Conservation (phyloP, 2,888 invertebrate genomes). For the Pimpla rufipes region DNA sequence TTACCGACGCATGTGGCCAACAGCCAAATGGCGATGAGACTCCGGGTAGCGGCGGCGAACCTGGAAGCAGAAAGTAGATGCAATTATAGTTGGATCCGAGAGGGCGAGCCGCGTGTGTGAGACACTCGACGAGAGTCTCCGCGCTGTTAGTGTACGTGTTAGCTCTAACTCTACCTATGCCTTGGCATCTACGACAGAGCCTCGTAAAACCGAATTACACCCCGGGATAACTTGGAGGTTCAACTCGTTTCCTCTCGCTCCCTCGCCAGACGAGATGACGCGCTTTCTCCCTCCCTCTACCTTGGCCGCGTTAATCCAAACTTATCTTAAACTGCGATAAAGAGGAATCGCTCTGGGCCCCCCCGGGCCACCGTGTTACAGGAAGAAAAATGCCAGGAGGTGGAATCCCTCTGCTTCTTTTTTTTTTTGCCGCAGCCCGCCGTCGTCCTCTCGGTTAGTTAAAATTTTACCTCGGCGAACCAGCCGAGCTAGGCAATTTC, state of each 20-base stretch:
- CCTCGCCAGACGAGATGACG: neutral
- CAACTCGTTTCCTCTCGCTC: constrained; percentile 36
- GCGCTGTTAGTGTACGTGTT: constrained; percentile 26
- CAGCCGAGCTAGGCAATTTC: constrained; percentile 20
- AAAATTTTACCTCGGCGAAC: constrained; percentile 22
- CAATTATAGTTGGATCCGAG: constrained; percentile 67
- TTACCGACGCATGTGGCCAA: constrained; percentile 78
- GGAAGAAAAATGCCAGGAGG: constrained; percentile 32
- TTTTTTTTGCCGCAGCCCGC: neutral
- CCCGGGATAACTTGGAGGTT: constrained; percentile 60
- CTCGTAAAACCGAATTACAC: constrained; percentile 67
- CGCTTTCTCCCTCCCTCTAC: constrained; percentile 63
- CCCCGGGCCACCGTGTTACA: constrained; percentile 21
- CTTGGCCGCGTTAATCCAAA: constrained; percentile 62
- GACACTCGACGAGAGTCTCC: constrained; percentile 44
- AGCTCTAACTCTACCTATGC: constrained; percentile 12
- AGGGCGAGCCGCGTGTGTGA: constrained; percentile 23
- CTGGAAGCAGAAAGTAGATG: constrained; percentile 75
- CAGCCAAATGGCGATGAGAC: constrained; percentile 77
- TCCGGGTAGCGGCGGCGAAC: constrained; percentile 72
- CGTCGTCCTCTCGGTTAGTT: neutral
- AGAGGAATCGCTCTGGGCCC: constrained; percentile 61
- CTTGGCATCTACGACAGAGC: constrained; percentile 43
- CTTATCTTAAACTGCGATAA: constrained; percentile 68
- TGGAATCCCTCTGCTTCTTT: neutral